phyloP scores from a whole-genome alignment of 2,113 vertebrate species.

The Lipophrys pholis region DNA sequence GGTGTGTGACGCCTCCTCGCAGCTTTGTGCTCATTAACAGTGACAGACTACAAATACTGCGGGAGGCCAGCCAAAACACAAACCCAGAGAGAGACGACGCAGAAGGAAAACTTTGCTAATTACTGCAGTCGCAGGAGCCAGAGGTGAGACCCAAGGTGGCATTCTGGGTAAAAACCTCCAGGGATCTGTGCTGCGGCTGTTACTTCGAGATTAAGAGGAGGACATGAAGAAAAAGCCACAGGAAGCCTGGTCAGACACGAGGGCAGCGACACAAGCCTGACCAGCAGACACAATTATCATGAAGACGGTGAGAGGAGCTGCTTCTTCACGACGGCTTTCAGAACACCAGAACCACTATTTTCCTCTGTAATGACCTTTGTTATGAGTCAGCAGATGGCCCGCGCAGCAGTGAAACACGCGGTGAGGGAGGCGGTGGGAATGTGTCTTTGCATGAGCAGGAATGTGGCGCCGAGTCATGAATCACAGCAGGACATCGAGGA shows the following conservation, averaged over 20 bases:
- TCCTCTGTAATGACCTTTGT: constrained; percentile 54
- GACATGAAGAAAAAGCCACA: constrained; percentile 44
- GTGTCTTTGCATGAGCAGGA: constrained; percentile 67
- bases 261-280: constrained; percentile 36
- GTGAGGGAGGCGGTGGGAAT: too few species aligned
- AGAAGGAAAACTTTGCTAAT: constrained; percentile 77
- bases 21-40: constrained; percentile 73
- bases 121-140: constrained; percentile 60
- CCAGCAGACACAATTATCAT: constrained; percentile 47
- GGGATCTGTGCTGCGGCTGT: constrained; percentile 50
- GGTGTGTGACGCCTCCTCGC: constrained; percentile 61
- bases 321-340: constrained; percentile 51
- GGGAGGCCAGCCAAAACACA: constrained; percentile 56
- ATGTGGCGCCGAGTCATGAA: constrained; percentile 61
- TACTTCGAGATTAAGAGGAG: constrained; percentile 48
- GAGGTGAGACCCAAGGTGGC: constrained; percentile 69
- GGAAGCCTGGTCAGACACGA: constrained; percentile 34
- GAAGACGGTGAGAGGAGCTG: constrained; percentile 17
- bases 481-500: constrained; percentile 55
- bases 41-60: constrained; percentile 66
- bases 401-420: constrained; percentile 29
- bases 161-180: constrained; percentile 49
- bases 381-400: constrained; percentile 35
- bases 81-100: constrained; percentile 46
- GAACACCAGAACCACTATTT: constrained; percentile 40